phyloP scores from a whole-genome alignment of 2,113 vertebrate genomes.

The Prochilodus magdalenae region DNA sequence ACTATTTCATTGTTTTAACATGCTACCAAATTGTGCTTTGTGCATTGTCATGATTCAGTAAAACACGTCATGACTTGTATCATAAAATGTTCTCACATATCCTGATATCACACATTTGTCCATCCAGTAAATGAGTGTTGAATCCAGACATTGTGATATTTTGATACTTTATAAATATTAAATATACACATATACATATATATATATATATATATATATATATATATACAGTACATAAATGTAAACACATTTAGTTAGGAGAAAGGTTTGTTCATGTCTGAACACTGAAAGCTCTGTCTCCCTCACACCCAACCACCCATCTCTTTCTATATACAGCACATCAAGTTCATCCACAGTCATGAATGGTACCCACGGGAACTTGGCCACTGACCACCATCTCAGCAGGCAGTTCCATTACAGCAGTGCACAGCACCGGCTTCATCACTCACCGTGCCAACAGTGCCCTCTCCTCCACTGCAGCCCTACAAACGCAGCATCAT shows the following conservation, averaged over 20 bases:
- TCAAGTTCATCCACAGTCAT: slow-evolving; percentile 58
- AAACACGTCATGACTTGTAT: not conserved
- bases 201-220: too few relatives aligned
- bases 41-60: too few relatives aligned
- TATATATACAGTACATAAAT: too few relatives aligned
- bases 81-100: too few relatives aligned
- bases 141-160: slow-evolving; percentile 32
- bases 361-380: slow-evolving; percentile 27
- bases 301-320: not conserved
- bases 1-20: too few relatives aligned
- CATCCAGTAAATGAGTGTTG: slow-evolving; percentile 16
- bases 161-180: too few relatives aligned
- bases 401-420: slow-evolving; percentile 47
- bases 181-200: too few relatives aligned
- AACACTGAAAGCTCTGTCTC: not conserved
- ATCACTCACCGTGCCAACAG: slow-evolving; percentile 44
- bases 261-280: too few relatives aligned
- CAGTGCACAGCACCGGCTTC: slow-evolving; percentile 16
- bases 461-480: slow-evolving; percentile 28
- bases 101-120: too few relatives aligned
- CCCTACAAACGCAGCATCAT: slow-evolving; percentile 3
- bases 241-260: too few relatives aligned
- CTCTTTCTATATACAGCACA: not conserved
- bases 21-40: too few relatives aligned
- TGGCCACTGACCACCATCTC: slow-evolving; percentile 38